Evolutionary conservation across 2,888 invertebrate genomes (phyloP), one percentile per base, ranked within the genome.

Genomic region (Eulithis prunata): DNA sequence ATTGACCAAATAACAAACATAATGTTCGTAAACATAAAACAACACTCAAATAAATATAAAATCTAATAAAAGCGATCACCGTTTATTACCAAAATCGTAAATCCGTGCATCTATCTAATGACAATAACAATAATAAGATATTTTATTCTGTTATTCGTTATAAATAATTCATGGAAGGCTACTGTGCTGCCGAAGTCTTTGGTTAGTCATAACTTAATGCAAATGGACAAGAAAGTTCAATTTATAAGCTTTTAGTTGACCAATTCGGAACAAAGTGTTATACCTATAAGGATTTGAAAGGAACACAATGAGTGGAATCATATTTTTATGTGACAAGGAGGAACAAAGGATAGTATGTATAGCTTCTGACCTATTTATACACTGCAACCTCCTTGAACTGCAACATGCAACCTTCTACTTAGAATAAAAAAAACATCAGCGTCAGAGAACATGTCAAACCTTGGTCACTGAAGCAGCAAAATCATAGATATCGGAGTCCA

Each of bases 121-220:
- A 75, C 62, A 75, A 76, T 72, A 74, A 79, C 75, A 81, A 78
- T 76, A 72, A 79, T 75, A 72, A 78, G 73, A 76, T 71, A 77
- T 82, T 78, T 78, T 78, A 78, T 81, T 81, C 76, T 79, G 77
- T 75, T 79, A 76, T 78, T 74, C 70, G 66, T 75, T 72, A 82
- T 86, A 79, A 83, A 85, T 86, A 77, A 86, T 85, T 77, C 75
- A 85, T 82, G 62, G 68, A 69, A 71, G 46, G 83, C 86, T 86
- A 82, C 86, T 67, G 86, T 83, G 75, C 83, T 85, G 83, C 81
- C 36, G 12, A 43, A 68, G 73, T 43, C n/a, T 43, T 12, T 45
- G 21, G 14, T 14, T 54, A 14, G 54, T n/a, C 53, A 53, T 54
- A 4, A 12, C 21, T 55, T 38, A 4, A 43, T 43, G 4, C 13